A percentile compares a stretch with the other conserved stretches of the same genome.
These are phyloP conservation scores for Babylonia areolata DNA, from an alignment of 1,140 invertebrate species.

Conservation along the genomic window DNA sequence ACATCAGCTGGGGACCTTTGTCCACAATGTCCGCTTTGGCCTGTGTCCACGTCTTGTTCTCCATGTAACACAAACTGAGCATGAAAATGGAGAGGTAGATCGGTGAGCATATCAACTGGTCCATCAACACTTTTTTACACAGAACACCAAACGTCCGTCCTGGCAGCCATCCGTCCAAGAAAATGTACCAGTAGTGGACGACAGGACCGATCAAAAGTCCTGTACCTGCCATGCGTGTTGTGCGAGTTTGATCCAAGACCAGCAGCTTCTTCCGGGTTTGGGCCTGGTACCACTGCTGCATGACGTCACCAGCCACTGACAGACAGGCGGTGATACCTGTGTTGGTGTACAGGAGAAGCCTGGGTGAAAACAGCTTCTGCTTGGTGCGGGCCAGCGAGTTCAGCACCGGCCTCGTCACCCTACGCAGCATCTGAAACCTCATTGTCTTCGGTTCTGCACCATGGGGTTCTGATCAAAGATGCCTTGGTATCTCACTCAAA, in stretches of 20 bases:
- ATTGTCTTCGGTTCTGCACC: too few species aligned
- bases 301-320: conserved; percentile 86
- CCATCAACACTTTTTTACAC: conserved; percentile 88
- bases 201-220: conserved; percentile 88
- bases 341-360: conserved; percentile 88
- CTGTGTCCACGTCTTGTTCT: conserved; percentile 78
- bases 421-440: background rate
- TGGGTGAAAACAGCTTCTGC: conserved; percentile 52
- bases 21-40: conserved; percentile 84
- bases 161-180: conserved; percentile 83
- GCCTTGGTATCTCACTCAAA: too few species aligned
- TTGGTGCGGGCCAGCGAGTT: background rate
- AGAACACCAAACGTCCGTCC: conserved; percentile 84
- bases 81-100: conserved; percentile 89
- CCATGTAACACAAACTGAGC: conserved; percentile 84
- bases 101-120: conserved; percentile 92
- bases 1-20: conserved; percentile 88
- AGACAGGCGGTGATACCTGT: conserved; percentile 87
- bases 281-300: conserved; percentile 89
- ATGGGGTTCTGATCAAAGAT: too few species aligned
- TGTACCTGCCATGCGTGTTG: conserved; percentile 83
- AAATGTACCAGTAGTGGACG: conserved; percentile 90
- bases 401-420: background rate
- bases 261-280: conserved; percentile 78
- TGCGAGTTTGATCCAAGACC: conserved; percentile 82